Evolutionary conservation across 2,797 vertebrate genomes (phyloP), one percentile per base, ranked within the genome.

Genomic region (Anguilla anguilla): DNA sequence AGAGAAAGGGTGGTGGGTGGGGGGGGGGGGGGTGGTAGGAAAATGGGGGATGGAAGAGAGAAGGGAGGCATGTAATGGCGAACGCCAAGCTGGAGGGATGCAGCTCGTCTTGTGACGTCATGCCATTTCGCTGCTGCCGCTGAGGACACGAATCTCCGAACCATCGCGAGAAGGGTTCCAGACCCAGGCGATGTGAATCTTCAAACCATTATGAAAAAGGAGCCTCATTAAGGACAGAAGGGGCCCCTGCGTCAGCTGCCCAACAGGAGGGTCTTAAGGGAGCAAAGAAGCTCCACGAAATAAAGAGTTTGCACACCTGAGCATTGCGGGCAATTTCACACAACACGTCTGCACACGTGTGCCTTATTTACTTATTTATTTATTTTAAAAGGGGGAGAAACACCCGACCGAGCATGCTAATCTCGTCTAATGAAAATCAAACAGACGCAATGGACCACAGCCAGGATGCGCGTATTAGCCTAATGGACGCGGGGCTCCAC

Each of bases 351-450:
- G 35, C 35, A 35, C 31, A 19, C 5, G 74, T 79, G 74, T 46
- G 74, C 3, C 3, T 31, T 72, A 69, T 35, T 35, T 22, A 0
- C 22, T 64, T 25, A 64, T 64, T 25, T 25, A 67, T 67, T 25
- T 67, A 67, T 9, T 25, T 67, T 67, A 81, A 81, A 25, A 10
- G 77, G 43, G 25, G 43, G 17, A 81, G 43, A 49, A n/a, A 81
- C 77, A 49, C 43, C 43, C 43, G 9, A n/a, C 77, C 25, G n/a
- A 49, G 77, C 39, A 81, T 81, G 77, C 49, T 49, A 81, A 49
- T 81, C 77, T 46, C n/a, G 77, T 49, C 43, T 81, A 81, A 83
- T 55, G 82, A 57, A 53, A 55, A 83, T 83, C 82, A 83, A 83
- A 83, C n/a, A 57, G 9, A 15, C 10, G 82, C 17, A 53, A 83